Evolutionary conservation across 2,888 invertebrate genomes (phyloP), one percentile per base, ranked within the genome.

Genomic region (Hoplodrina ambigua): DNA sequence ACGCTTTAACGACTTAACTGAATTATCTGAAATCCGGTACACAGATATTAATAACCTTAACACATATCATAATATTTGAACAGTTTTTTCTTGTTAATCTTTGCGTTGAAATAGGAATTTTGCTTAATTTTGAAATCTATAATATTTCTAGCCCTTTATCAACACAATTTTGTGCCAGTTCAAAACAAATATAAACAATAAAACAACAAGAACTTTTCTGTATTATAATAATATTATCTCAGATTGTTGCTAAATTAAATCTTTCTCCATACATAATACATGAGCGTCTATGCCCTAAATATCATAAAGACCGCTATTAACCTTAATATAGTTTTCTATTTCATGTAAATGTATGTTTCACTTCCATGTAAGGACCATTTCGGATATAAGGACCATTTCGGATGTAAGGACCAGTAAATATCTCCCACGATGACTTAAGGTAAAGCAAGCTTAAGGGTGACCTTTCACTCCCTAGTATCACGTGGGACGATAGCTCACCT

Each of bases 221-320:
- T 25, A 25, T 11, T n/a, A 30, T n/a, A n/a, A n/a, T n/a, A n/a
- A n/a, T 44, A 11, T 50, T 30, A 49, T n/a, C n/a, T 30, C n/a
- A 58, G 71, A 71, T 72, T 50, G 68, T 20, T 57, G 63, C 50
- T 60, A 50, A 74, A 77, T 63, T 15, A 75, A 65, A 68, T 65
- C 44, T 11, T 65, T 49, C 13, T 61, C 53, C 50, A 56, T 67
- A 58, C 10, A 53, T 37, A 30, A 72, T 60, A 54, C 49, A 54
- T 58, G 20, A 56, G 30, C 17, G 37, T 55, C n/a, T 52, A 53
- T 56, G n/a, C 44, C 33, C 57, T 53, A 30, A 75, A 60, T 57
- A 44, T 46, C 37, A 58, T 49, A 49, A 55, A 49, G 17, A 52
- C 46, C 33, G 15, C 33, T 41, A 58, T 64, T 62, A 30, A 25